A percentile compares a stretch with the other conserved stretches of the same genome.
phyloP scores from a whole-genome alignment of 2,797 vertebrate genomes.

The Periophthalmus magnuspinnatus region DNA sequence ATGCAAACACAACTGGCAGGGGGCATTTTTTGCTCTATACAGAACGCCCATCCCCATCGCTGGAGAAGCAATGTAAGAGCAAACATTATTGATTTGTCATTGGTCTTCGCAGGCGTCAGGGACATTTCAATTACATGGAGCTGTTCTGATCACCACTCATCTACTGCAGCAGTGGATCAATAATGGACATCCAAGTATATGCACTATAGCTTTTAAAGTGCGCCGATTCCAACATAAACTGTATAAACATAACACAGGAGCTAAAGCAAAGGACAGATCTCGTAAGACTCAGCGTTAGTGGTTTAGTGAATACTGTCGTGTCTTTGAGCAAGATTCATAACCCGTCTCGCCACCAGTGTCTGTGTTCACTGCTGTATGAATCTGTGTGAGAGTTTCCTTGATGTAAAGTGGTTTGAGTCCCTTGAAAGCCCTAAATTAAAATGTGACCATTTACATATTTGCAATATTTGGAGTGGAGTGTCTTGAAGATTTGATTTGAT shows the following conservation, averaged over 20 bases:
- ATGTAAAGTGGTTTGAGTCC: not conserved
- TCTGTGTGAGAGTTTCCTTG: not conserved
- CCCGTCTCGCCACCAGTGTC: no score
- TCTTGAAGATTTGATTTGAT: not conserved
- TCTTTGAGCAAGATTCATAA: not conserved
- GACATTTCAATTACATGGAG: conserved; percentile 62
- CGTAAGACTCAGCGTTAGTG: not conserved
- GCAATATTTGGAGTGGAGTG: not conserved
- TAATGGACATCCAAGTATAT: conserved; percentile 32
- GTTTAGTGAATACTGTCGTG: no score
- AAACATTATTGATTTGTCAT: conserved; percentile 74
- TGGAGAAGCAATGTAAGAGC: conserved; percentile 59
- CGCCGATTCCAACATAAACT: not conserved
- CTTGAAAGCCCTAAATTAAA: not conserved
- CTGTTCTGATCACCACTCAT: conserved; percentile 40
- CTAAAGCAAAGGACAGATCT: no score
- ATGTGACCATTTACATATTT: not conserved
- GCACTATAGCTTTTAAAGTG: conserved; percentile 1
- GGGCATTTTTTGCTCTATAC: conserved; percentile 47
- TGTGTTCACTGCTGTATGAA: not conserved
- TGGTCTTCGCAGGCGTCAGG: conserved; percentile 56
- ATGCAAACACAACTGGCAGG: conserved; percentile 77
- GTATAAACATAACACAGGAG: no score
- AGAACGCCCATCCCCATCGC: conserved; percentile 16
- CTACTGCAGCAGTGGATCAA: conserved; percentile 28